Percentiles rank a stretch among this genome's conserved stretches.
Evolutionary conservation across 2,888 invertebrate genomes (phyloP).

Genomic region (Myopa testacea): DNA sequence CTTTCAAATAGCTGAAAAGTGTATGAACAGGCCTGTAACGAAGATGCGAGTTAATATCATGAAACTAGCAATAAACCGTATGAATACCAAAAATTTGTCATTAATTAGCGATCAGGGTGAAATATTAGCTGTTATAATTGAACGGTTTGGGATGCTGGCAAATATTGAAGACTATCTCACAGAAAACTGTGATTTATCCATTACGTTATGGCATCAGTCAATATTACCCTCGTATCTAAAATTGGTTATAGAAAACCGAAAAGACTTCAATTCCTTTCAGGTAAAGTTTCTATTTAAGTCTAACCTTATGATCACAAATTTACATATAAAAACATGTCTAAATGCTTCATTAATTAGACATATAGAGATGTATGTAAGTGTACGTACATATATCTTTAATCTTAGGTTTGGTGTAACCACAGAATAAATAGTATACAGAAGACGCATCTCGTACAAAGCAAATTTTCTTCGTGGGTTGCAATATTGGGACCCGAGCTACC

Average conservation of each 20-base stretch:
- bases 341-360: no score
- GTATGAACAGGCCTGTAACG: constrained; percentile 75
- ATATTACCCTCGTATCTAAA: constrained; percentile 82
- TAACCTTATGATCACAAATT: no score
- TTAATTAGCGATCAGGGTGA: constrained; percentile 73
- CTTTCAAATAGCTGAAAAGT: constrained; percentile 78
- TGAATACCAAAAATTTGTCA: constrained; percentile 70
- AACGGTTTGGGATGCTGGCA: constrained; percentile 75
- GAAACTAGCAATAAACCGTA: constrained; percentile 77
- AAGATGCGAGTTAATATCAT: constrained; percentile 75
- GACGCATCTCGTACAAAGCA: no score
- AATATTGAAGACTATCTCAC: constrained; percentile 73
- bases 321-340: no score
- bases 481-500: no score
- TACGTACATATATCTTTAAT: no score
- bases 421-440: no score
- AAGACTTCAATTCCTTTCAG: constrained; percentile 71
- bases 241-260: constrained; percentile 76
- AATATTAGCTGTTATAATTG: constrained; percentile 73
- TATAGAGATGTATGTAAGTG: no score
- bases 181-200: constrained; percentile 78
- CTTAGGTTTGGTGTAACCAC: no score
- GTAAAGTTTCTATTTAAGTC: constrained; percentile 46
- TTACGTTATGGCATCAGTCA: constrained; percentile 85
- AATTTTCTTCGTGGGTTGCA: no score